These are phyloP conservation scores for Drosophila orena DNA, from an alignment of 1,140 invertebrate genomes.

Conservation along the genomic window DNA sequence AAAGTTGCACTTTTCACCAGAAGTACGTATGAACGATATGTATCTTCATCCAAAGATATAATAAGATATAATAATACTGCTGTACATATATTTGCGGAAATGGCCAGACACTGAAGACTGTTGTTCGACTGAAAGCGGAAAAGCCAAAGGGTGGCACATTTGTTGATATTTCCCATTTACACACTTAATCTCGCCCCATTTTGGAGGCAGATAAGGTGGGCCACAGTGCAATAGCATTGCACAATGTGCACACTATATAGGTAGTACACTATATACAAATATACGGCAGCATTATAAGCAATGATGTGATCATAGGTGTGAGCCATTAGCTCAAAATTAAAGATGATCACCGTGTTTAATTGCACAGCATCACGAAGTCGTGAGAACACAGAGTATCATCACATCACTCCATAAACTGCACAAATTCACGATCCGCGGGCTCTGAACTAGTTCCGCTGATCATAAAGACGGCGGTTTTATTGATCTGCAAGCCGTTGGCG, in stretches of 20 bases:
- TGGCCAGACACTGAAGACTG: background rate
- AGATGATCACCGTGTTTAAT: constrained; percentile 46
- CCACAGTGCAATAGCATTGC: background rate
- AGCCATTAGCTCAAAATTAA: constrained; percentile 21
- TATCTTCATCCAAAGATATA: background rate
- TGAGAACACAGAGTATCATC: constrained; percentile 23
- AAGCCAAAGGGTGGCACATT: background rate
- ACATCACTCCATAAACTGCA: constrained; percentile 20
- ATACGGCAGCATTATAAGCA: background rate
- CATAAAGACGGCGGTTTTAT: constrained; percentile 23
- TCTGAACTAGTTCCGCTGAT: constrained; percentile 27
- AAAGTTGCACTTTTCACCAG: constrained; percentile 20
- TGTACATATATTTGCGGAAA: background rate
- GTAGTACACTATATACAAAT: background rate
- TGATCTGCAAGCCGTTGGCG: background rate
- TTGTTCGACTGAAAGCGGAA: background rate
- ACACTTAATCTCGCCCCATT: background rate
- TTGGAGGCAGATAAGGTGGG: background rate
- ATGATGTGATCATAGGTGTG: constrained; percentile 29
- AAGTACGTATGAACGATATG: background rate
- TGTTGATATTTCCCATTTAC: constrained; percentile 4
- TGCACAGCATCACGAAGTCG: constrained; percentile 38
- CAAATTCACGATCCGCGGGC: constrained; percentile 11
- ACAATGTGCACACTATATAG: constrained; percentile 1
- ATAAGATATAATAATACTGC: background rate